Conservation (phyloP, 2,888 invertebrate genomes). For the Noctua janthina region DNA sequence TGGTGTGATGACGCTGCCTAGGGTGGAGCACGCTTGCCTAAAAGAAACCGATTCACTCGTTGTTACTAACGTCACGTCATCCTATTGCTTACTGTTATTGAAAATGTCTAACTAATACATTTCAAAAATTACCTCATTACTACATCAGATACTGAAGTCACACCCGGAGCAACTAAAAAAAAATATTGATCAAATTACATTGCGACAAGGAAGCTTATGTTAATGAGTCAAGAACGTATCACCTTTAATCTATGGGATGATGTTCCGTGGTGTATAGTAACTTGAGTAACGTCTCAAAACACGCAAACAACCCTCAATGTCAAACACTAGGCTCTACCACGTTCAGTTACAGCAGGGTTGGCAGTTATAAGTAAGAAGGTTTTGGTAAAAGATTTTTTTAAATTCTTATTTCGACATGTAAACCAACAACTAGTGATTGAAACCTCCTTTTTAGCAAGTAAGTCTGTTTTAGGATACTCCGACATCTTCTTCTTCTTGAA, state of each 20-base stretch:
- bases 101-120: not conserved
- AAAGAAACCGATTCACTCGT: not conserved
- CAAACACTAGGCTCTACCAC: slow-evolving; percentile 8
- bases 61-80: not conserved
- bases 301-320: slow-evolving; percentile 41
- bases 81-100: not conserved
- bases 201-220: not conserved
- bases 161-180: not conserved
- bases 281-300: slow-evolving; percentile 6
- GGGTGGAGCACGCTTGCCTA: not conserved
- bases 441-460: not conserved
- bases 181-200: not conserved
- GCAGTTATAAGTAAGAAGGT: not conserved
- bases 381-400: not conserved
- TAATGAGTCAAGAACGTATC: not conserved
- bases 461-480: not conserved
- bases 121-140: not conserved
- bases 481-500: not conserved
- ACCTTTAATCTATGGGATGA: not conserved
- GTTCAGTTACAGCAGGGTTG: slow-evolving; percentile 27
- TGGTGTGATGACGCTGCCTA: not conserved
- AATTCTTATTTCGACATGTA: not conserved
- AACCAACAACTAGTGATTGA: not conserved
- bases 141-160: not conserved
- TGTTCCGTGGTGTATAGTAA: not conserved